Evolutionary conservation across 2,888 invertebrate genomes (phyloP), one percentile per base, ranked within the genome.

Genomic region (Heliothis peltigera): DNA sequence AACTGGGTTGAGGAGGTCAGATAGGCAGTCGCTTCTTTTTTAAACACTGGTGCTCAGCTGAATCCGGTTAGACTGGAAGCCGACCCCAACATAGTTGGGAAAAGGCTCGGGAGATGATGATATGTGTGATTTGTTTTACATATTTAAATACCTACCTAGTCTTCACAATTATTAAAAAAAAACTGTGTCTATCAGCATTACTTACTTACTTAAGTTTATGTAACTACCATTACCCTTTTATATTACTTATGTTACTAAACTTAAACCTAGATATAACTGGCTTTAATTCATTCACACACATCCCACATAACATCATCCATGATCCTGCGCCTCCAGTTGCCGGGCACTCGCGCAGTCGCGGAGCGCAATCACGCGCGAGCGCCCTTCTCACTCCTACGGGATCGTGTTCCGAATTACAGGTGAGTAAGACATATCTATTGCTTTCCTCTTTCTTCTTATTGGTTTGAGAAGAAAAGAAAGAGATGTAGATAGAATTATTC

Each of bases 301-400:
- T 85, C 47, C 51, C 28, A 84, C 76, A 80, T 81, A 61, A 2
- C 19, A 52, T 77, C 79, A 67, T 91, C 91, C 61, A 87, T 89
- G 87, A 89, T 89, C 89, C 88, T 86, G 84, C 57, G 75, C 56
- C 56, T 61, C 52, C 44, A 25, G 51, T 48, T 52, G 46, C 25
- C 18, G 55, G 75, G 85, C 87, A 87, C 85, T 71, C 71, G 81
- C 88, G 89, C 91, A 91, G 89, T 88, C 84, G 78, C 68, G 74
- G 80, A 70, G 86, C 81, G 85, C 77, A 77, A 64, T 78, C 78
- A 69, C 74, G 75, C 79, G 76, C 84, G 77, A 81, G 77, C 82
- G 79, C 75, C 75, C 79, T 73, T 79, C 84, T 82, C 83, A 67
- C 78, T 76, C 66, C 72, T 70, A 56, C 80, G 70, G 77, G 73